phyloP scores from a whole-genome alignment of 2,888 invertebrate species.

The Chironomus riparius region DNA sequence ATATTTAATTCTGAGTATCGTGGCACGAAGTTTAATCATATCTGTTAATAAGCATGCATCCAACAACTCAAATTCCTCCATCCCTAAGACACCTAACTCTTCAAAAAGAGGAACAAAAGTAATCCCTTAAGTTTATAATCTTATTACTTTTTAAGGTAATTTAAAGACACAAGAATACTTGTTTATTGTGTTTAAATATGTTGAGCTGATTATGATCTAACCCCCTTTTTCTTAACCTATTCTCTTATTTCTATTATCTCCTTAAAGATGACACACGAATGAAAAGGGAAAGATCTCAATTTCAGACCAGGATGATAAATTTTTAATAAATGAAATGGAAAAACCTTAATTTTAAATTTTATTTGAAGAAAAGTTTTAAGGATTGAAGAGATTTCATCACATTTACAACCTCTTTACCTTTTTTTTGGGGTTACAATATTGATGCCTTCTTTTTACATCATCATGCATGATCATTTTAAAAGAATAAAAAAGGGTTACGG shows the following conservation, averaged over 20 bases:
- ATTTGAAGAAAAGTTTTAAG: not conserved
- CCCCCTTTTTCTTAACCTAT: not conserved
- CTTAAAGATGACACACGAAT: slow-evolving; percentile 5
- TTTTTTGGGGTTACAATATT: not conserved
- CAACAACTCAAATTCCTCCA: no score
- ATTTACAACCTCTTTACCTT: not conserved
- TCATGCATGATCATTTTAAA: not conserved
- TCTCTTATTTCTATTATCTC: not conserved
- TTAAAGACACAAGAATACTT: not conserved
- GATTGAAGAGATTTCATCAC: not conserved
- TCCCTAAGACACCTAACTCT: no score
- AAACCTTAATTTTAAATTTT: not conserved
- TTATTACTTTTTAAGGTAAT: slow-evolving; percentile 7
- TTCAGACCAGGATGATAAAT: not conserved
- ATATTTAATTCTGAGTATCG: no score
- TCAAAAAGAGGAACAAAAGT: not conserved
- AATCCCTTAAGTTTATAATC: not conserved
- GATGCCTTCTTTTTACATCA: slow-evolving; percentile 6
- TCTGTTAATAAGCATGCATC: no score
- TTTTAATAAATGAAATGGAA: not conserved
- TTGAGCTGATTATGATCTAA: slow-evolving; percentile 25
- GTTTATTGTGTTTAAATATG: slow-evolving; percentile 15
- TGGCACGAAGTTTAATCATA: no score
- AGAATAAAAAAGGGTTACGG: slow-evolving; percentile 10
- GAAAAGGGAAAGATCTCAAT: not conserved